A percentile compares a stretch with the other conserved stretches of the same genome.
Evolutionary conservation across 2,113 vertebrate species (phyloP).

Genomic region (Grantiella picta): DNA sequence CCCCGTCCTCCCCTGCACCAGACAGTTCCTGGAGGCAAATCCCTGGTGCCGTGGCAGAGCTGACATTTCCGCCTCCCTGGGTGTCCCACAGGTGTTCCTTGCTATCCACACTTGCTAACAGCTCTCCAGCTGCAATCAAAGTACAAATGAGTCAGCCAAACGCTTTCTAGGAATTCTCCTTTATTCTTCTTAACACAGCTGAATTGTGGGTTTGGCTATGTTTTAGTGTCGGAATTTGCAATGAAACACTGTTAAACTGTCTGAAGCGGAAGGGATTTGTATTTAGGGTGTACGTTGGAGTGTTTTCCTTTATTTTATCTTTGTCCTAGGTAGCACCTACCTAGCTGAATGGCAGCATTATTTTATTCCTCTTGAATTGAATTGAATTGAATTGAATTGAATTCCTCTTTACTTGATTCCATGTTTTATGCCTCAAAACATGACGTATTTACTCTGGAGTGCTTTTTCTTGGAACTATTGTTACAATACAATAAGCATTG

Average conservation of each 20-base stretch:
- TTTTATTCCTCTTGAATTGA: background rate
- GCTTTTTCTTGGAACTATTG: background rate
- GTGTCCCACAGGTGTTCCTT: background rate
- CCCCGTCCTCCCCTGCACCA: background rate
- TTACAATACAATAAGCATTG: background rate
- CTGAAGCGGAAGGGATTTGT: background rate
- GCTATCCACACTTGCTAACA: background rate
- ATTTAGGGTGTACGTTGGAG: background rate
- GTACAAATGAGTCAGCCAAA: background rate
- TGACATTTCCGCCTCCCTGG: background rate
- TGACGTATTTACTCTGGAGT: accelerated
- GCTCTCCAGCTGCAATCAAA: background rate
- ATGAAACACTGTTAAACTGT: background rate
- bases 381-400: no score
- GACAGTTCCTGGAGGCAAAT: accelerated
- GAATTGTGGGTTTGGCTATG: background rate
- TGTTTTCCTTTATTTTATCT: background rate
- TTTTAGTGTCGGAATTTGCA: background rate
- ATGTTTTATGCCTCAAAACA: background rate
- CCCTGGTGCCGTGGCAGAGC: accelerated
- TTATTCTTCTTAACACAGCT: background rate
- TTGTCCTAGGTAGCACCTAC: background rate
- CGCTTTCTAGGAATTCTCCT: background rate
- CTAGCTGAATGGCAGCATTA: background rate
- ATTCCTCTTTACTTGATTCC: no score